Evolutionary conservation across 2,113 vertebrate genomes (phyloP), one percentile per base, ranked within the genome.

Genomic region (Crotophaga sulcirostris): DNA sequence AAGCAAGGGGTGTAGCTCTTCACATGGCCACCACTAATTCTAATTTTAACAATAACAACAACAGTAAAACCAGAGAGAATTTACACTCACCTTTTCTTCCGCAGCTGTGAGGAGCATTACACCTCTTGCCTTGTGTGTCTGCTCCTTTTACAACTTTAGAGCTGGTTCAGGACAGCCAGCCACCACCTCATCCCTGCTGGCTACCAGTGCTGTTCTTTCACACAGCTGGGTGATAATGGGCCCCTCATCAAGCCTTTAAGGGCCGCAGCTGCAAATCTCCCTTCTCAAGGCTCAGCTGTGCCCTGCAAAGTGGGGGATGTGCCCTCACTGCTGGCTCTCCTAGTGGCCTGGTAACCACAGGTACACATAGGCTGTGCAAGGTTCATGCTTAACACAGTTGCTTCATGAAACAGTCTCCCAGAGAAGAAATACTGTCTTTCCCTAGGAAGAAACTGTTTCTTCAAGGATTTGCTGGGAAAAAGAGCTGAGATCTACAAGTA

Each of bases 321-420:
- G n/a, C 17, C 51, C 14, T 33, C 40, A 62, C n/a, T 70, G 36
- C n/a, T 4, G 14, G 1, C 12, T 31, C 49, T 26, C 54, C 31
- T 0, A 15, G 13, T 2, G 5, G 12, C n/a, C 51, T 24, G 4
- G 34, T 55, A 47, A 36, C 18, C 44, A 24, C 49, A 73, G 52
- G 40, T 3, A 29, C 0, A 13, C 31, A 5, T 2, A 25, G 62
- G 23, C 25, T n/a, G n/a, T 18, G 25, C 1, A 36, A 58, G 19
- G 33, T 4, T 34, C 7, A 1, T 0, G 3, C 16, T 79, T 26
- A 42, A n/a, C 1, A 11, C 0, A 62, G 25, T 13, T 15, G 26
- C 29, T 54, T 42, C 72, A 18, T 3, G 19, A 15, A 79, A 28
- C 33, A 42, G 26, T 26, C 29, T 70, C 63, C 45, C 42, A 6